Evolutionary conservation across 1,140 invertebrate genomes (phyloP).

Genomic region (Bombyx mandarina): DNA sequence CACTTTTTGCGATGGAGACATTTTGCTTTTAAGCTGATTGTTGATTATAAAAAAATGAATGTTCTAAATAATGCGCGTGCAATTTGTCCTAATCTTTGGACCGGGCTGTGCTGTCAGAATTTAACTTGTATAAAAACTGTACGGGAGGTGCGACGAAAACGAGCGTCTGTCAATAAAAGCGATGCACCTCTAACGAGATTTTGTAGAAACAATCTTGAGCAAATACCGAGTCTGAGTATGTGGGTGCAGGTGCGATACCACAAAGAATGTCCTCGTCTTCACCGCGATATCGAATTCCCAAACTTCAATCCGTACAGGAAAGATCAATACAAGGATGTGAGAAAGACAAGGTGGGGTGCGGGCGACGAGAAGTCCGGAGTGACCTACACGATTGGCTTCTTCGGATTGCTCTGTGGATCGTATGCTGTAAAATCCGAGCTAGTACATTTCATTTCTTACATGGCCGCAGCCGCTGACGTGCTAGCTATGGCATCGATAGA

Average conservation of each 20-base stretch:
- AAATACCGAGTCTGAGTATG: constrained; percentile 11
- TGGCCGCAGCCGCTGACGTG: constrained; percentile 47
- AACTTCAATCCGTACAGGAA: constrained; percentile 52
- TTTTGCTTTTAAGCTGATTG: too few species aligned
- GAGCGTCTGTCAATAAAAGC: too few species aligned
- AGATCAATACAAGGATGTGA: constrained; percentile 34
- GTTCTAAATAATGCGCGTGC: too few species aligned
- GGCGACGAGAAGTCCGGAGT: constrained; percentile 42
- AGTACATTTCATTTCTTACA: constrained; percentile 33
- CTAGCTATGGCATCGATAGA: constrained; percentile 46
- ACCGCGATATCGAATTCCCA: constrained; percentile 45
- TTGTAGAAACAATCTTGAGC: constrained; percentile 11
- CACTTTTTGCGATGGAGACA: too few species aligned
- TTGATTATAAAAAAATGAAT: too few species aligned
- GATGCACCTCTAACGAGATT: too few species aligned
- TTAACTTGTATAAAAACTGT: too few species aligned
- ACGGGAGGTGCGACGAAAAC: too few species aligned
- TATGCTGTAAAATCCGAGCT: constrained; percentile 36
- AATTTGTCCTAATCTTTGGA: too few species aligned
- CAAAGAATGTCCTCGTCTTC: constrained; percentile 33
- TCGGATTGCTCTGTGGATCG: constrained; percentile 32
- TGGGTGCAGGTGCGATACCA: constrained; percentile 45
- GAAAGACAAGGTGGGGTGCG: constrained; percentile 35
- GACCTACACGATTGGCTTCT: constrained; percentile 35
- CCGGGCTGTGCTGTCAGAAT: too few species aligned